phyloP scores from a whole-genome alignment of 2,888 invertebrate species.

The Microdon myrmicae region DNA sequence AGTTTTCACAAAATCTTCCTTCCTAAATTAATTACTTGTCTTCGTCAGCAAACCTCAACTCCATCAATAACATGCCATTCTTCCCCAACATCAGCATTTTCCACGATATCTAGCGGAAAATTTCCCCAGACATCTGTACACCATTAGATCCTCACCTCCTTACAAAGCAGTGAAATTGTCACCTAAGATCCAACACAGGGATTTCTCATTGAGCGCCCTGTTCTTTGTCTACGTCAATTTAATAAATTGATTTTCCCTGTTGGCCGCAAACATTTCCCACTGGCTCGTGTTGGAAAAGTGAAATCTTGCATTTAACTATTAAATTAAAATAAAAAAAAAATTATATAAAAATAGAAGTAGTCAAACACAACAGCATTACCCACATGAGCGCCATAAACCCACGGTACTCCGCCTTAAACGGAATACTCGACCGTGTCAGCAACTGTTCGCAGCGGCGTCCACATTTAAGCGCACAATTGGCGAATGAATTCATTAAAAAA shows the following conservation, averaged over 20 bases:
- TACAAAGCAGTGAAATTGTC: too few relatives aligned
- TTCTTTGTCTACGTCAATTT: constrained; percentile 6
- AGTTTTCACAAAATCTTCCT: too few relatives aligned
- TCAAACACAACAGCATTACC: constrained; percentile 15
- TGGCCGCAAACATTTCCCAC: constrained; percentile 20
- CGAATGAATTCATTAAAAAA: constrained; percentile 30
- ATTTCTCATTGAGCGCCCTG: constrained; percentile 1
- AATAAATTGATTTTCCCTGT: constrained; percentile 24
- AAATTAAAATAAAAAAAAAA: constrained; percentile 13
- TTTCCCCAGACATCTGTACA: too few relatives aligned
- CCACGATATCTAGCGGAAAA: too few relatives aligned
- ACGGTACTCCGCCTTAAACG: constrained; percentile 1
- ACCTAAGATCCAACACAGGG: constrained; percentile 16
- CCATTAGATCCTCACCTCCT: constrained; percentile 10
- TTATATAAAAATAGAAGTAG: constrained; percentile 9
- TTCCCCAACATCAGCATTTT: too few relatives aligned
- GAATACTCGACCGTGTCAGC: constrained; percentile 12
- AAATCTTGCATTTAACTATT: constrained; percentile 36
- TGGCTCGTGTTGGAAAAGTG: constrained; percentile 34
- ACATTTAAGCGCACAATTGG: constrained; percentile 42
- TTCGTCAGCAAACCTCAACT: too few relatives aligned
- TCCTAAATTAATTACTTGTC: too few relatives aligned
- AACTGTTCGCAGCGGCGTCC: not conserved
- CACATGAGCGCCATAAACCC: constrained; percentile 27
- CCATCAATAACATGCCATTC: too few relatives aligned